Evolutionary conservation across 2,113 vertebrate species (phyloP).

Genomic region (Brachirus orientalis): DNA sequence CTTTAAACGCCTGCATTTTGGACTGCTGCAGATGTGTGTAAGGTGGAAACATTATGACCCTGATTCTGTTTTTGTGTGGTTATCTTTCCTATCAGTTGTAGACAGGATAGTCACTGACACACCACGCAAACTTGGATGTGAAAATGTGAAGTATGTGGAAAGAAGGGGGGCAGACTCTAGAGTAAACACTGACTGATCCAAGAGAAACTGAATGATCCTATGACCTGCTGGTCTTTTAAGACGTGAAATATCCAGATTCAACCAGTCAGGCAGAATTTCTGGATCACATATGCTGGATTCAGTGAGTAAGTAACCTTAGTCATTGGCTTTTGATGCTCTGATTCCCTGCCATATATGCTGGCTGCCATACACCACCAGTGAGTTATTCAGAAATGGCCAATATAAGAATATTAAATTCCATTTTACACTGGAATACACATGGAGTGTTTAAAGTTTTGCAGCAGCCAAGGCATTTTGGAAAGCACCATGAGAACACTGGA

Average conservation of each 20-base stretch:
- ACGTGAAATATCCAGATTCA: slow-evolving; percentile 56
- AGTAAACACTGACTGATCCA: slow-evolving; percentile 71
- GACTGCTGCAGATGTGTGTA: neutral
- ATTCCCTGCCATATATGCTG: slow-evolving; percentile 41
- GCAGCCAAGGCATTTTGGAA: slow-evolving; percentile 46
- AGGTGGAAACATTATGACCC: slow-evolving; percentile 31
- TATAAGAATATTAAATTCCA: slow-evolving; percentile 54
- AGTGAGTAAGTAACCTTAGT: slow-evolving; percentile 16
- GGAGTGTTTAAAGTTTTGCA: slow-evolving; percentile 27
- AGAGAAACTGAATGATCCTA: slow-evolving; percentile 67
- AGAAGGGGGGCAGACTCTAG: slow-evolving; percentile 62
- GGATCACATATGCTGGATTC: slow-evolving; percentile 15
- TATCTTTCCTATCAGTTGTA: slow-evolving; percentile 38
- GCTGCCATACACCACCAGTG: slow-evolving; percentile 31
- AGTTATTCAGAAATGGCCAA: neutral
- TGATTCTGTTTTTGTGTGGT: slow-evolving; percentile 32
- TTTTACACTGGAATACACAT: slow-evolving; percentile 25
- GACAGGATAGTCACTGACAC: slow-evolving; percentile 26
- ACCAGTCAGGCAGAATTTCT: slow-evolving; percentile 34
- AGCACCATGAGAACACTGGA: slow-evolving; percentile 53
- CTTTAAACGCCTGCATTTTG: too few species aligned
- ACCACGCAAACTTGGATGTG: slow-evolving; percentile 46
- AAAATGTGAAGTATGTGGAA: slow-evolving; percentile 71
- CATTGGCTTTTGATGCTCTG: slow-evolving; percentile 21
- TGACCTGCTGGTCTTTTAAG: slow-evolving; percentile 36